Evolutionary conservation across 2,113 vertebrate species (phyloP), one percentile per base, ranked within the genome.

Genomic region (Lamprologus lemairii): DNA sequence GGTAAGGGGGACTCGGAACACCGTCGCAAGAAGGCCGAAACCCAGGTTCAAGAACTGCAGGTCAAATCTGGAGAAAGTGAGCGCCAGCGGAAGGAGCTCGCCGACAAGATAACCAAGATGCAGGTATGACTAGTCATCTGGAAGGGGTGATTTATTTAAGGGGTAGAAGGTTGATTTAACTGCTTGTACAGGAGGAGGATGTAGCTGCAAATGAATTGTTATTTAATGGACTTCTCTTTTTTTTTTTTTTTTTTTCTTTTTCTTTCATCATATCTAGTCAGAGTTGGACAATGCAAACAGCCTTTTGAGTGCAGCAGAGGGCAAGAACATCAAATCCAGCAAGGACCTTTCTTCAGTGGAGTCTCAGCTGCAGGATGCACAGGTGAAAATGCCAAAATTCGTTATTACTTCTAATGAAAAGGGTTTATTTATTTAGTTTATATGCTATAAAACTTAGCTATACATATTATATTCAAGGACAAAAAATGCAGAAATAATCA

Each of bases 281-380:
- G 99, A 99, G 84, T 78, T 99, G 82, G 98, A 99, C 57, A 97
- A 97, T 2, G 93, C 97, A 17, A 97, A 97, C 7, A 83, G 93
- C 51, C 95, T 98, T 45, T 92, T 99, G 90, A 97, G 93, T 88
- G 96, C 97, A 47, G 97, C 97, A 1, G 99, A 99, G 68, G 97
- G 97, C 91, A 99, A 98, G 92, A 97, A 97, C 91, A 98, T 96
- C 95, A 99, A 99, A 95, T 93, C 97, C 86, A 96, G 96, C 84
- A 99, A 99, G 87, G 98, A 99, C 93, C 96, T 97, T 89, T 97
- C 97, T 21, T 87, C 97, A 2, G 81, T 97, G 35, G 98, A 98
- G 94, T 99, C 98, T 33, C 98, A 99, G 91, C 96, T 99, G 78
- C 98, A 99, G 94, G 99, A 99, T 79, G 78, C 97, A 3, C 98